phyloP scores from a whole-genome alignment of 2,113 vertebrate species.

The Axis porcinus region DNA sequence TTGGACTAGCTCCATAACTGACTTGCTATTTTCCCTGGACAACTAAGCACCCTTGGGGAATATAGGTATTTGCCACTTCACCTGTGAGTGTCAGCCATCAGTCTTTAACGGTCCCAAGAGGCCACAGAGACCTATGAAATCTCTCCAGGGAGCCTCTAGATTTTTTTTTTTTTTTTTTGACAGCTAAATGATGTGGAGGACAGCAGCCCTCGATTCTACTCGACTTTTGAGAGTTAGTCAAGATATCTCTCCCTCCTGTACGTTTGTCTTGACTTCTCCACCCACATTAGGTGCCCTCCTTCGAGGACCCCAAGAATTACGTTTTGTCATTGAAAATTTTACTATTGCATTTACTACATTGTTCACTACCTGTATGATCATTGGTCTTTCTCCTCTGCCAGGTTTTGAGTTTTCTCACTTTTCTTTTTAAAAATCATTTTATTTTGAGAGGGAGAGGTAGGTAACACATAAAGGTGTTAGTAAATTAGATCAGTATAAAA shows the following conservation, averaged over 20 bases:
- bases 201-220: neutral
- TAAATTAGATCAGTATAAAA: neutral
- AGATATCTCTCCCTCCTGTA: neutral
- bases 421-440: neutral
- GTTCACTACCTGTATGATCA: neutral
- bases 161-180: neutral
- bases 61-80: neutral
- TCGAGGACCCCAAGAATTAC: neutral
- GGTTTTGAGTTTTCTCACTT: neutral
- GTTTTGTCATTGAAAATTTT: neutral
- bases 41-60: neutral
- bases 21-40: neutral
- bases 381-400: neutral
- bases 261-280: neutral
- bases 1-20: neutral
- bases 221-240: neutral
- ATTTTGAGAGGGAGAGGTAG: neutral
- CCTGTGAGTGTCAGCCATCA: neutral
- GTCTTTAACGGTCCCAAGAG: neutral
- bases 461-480: neutral
- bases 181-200: neutral
- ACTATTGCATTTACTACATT: neutral
- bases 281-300: fast-evolving
- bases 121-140: neutral
- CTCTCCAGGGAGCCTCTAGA: neutral